A percentile compares a stretch with the other conserved stretches of the same genome.
These are phyloP conservation scores for Delia radicum DNA, from an alignment of 1,140 invertebrate genomes.

Conservation along the genomic window DNA sequence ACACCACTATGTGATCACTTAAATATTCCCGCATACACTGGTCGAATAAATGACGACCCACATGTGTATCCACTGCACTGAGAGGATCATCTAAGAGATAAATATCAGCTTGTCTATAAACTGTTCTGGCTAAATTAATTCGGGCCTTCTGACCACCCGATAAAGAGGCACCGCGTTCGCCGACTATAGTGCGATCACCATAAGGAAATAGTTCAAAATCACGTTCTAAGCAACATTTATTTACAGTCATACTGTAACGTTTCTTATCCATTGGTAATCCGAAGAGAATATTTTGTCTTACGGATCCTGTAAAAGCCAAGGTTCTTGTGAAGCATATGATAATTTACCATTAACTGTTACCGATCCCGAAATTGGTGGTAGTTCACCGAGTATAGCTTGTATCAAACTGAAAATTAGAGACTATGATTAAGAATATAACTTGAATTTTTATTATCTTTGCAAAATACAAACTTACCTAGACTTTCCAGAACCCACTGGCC, in stretches of 20 bases:
- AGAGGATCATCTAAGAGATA: slow-evolving; percentile 84
- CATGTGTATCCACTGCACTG: slow-evolving; percentile 74
- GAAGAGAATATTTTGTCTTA: slow-evolving; percentile 89
- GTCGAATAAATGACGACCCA: slow-evolving; percentile 70
- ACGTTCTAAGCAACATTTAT: slow-evolving; percentile 70
- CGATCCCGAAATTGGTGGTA: slow-evolving; percentile 67
- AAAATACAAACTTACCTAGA: slow-evolving; percentile 7
- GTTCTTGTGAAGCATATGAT: slow-evolving; percentile 91
- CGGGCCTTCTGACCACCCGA: slow-evolving; percentile 91
- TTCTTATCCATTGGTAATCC: slow-evolving; percentile 72
- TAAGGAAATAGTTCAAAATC: slow-evolving; percentile 76
- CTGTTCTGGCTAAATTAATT: slow-evolving; percentile 80
- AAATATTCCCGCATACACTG: slow-evolving; percentile 69
- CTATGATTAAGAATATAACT: slow-evolving; percentile 33
- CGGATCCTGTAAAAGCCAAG: slow-evolving; percentile 80
- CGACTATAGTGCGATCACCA: slow-evolving; percentile 85
- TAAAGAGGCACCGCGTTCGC: slow-evolving; percentile 78
- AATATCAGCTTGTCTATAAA: slow-evolving; percentile 79
- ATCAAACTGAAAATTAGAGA: no score
- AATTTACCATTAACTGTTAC: slow-evolving; percentile 73
- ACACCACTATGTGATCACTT: slow-evolving; percentile 69
- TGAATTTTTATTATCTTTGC: background rate
- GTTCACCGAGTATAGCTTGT: slow-evolving; percentile 77
- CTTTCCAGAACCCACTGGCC: slow-evolving; percentile 64
- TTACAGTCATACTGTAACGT: slow-evolving; percentile 73